Base-by-base conservation (phyloP, 1,140 invertebrate species). In the Lethrus apterus region DNA sequence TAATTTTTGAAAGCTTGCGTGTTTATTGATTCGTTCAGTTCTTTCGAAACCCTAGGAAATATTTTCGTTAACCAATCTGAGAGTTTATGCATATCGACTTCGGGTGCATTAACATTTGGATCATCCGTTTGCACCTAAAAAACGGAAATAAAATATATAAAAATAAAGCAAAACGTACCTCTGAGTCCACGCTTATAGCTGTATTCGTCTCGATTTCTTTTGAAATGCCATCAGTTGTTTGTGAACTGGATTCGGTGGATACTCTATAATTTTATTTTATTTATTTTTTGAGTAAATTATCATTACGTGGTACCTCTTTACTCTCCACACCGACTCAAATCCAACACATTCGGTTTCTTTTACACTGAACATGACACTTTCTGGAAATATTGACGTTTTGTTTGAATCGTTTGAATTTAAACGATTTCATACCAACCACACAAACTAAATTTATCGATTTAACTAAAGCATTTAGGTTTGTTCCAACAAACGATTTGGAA, bases 261-360 rank as follows among this genome's bases (percentile, higher is more conserved):
- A 62, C 55, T 33, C 61, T 63, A 42, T 18, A n/a, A n/a, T n/a
- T n/a, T n/a, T n/a, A n/a, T n/a, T n/a, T n/a, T n/a, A n/a, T n/a
- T n/a, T n/a, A n/a, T n/a, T n/a, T n/a, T n/a, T n/a, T n/a, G n/a
- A n/a, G n/a, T n/a, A n/a, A n/a, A n/a, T n/a, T n/a, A n/a, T n/a
- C n/a, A n/a, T 50, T 45, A 14, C 13, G 14, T 38, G 29, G 41
- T 59, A 64, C 57, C 58, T 60, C 54, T 54, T 62, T 4, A 64
- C 57, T 48, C 52, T 63, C 62, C 62, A 64, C 46, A 48, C 55
- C 0, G 62, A 64, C 24, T 64, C 62, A 51, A 64, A 64, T 14
- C 62, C 62, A 8, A 64, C 59, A 51, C 60, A 61, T 51, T 64
- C 59, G 18, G 52, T 54, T 29, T 59, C 57, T 52, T 64, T 61